Evolutionary conservation across 2,113 vertebrate species (phyloP), one percentile per base, ranked within the genome.

Genomic region (Sphaerodactylus townsendi): DNA sequence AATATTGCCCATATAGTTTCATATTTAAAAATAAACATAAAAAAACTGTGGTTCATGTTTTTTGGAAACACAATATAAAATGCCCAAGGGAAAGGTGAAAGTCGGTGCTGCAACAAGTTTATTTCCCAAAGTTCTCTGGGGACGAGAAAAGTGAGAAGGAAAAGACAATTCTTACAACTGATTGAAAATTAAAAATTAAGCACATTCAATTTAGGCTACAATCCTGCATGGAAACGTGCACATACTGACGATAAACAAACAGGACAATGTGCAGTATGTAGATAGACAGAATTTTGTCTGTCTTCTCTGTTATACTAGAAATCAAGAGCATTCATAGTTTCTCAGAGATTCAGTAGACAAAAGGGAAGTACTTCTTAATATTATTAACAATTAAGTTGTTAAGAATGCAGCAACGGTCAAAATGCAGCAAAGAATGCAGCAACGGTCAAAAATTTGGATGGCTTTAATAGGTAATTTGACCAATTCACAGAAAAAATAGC

Each of bases 11-110:
- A 86, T 83, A 89, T 74, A 92, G 91, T 93, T 94, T 90, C 84
- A 56, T 94, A 94, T 93, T 95, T 94, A 92, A 94, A 94, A 95
- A 94, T 86, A 95, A 94, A 92, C 85, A 90, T 86, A 79, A 74
- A 91, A 92, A 86, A 73, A 71, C 28, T 1, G 13, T 79, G 59
- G 69, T 86, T 91, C 56, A 56, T 83, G 81, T 86, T 91, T 93
- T 87, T 94, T 90, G 90, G 90, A 90, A 94, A 90, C 39, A 90
- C 87, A 89, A 90, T 89, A 87, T 35, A 87, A 91, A 91, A 92
- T 82, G 85, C 87, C 82, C 88, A 89, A 64, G 88, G 86, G 85
- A 93, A 80, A 19, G 90, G 84, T 59, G 88, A 93, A 92, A 94
- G 62, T 71, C 76, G 83, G 86, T 69, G 79, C 81, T 71, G 79